phyloP scores from a whole-genome alignment of 2,113 vertebrate genomes.

The Hippocampus zosterae region DNA sequence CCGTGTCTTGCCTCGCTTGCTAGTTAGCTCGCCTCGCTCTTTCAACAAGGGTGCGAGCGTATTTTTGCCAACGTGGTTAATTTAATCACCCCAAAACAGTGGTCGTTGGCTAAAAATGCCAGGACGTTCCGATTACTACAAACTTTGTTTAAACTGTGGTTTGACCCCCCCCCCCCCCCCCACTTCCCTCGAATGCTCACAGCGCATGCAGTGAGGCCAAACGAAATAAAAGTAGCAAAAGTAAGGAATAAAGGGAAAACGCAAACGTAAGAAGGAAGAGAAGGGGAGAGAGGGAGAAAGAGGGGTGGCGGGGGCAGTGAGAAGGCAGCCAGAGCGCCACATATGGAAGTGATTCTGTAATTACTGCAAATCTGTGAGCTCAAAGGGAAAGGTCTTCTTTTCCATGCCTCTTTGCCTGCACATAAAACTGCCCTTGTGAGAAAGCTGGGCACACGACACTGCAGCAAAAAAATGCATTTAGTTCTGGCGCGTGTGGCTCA shows the following conservation, averaged over 20 bases:
- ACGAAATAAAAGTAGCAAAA: slow-evolving; percentile 43
- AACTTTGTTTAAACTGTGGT: slow-evolving; percentile 72
- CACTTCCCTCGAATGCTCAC: slow-evolving; percentile 39
- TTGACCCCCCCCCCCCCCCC: slow-evolving; percentile 27
- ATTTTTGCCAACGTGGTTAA: slow-evolving; percentile 44
- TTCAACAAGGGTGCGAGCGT: slow-evolving; percentile 19
- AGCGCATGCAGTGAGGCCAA: slow-evolving; percentile 34
- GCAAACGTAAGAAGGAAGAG: slow-evolving; percentile 60
- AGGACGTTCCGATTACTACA: slow-evolving; percentile 75
- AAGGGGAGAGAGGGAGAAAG: slow-evolving; percentile 42
- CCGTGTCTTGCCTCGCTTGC: slow-evolving; percentile 24
- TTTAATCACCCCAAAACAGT: slow-evolving; percentile 66
- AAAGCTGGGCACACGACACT: slow-evolving; percentile 61
- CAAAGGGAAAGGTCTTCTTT: slow-evolving; percentile 75
- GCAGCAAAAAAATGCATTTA: slow-evolving; percentile 39
- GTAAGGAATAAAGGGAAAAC: slow-evolving; percentile 50
- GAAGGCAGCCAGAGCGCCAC: slow-evolving; percentile 74
- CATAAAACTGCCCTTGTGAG: slow-evolving; percentile 73
- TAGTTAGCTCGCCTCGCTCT: slow-evolving; percentile 7
- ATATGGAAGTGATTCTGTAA: slow-evolving; percentile 83
- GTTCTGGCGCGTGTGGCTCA: slow-evolving; percentile 22
- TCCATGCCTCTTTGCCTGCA: slow-evolving; percentile 70
- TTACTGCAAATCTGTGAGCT: slow-evolving; percentile 79
- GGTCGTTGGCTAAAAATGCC: slow-evolving; percentile 66
- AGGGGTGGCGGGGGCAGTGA: slow-evolving; percentile 63